Evolutionary conservation across 2,888 invertebrate species (phyloP).

Genomic region (Synergus umbraculus): DNA sequence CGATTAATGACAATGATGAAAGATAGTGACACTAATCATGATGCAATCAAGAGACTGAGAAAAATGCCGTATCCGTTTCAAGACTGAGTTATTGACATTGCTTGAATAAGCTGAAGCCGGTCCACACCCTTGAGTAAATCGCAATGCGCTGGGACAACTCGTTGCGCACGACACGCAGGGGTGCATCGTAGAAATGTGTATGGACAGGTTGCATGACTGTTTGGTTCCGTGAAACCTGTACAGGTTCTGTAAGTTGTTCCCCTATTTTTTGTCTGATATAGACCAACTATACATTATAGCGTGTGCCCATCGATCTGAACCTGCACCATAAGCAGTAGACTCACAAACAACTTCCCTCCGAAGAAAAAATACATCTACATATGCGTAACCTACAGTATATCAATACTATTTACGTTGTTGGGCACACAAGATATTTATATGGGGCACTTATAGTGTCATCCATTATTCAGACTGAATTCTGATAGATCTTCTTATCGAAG

Average conservation of each 20-base stretch:
- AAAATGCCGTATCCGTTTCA: conserved; percentile 3
- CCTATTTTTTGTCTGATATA: background rate
- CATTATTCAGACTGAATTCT: too few relatives aligned
- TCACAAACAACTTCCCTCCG: background rate
- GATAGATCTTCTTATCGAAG: background rate
- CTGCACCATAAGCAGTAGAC: background rate
- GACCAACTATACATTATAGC: background rate
- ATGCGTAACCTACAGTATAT: background rate
- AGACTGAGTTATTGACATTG: conserved; percentile 17
- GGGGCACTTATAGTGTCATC: background rate
- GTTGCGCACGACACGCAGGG: conserved; percentile 6
- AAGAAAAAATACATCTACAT: background rate
- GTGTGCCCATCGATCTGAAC: background rate
- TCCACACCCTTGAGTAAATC: conserved; percentile 15
- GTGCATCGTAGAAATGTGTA: conserved; percentile 7
- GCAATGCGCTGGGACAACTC: conserved; percentile 8
- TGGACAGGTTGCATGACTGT: conserved; percentile 10
- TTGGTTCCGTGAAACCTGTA: background rate
- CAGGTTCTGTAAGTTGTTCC: background rate
- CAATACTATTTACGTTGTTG: background rate
- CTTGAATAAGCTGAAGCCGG: background rate
- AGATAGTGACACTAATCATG: background rate
- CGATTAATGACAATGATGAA: background rate
- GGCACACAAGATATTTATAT: background rate
- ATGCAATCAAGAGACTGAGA: background rate